Percentiles rank a stretch among this genome's conserved stretches.
These are phyloP conservation scores for Odocoileus virginianus DNA, from an alignment of 2,113 vertebrate genomes.

Conservation along the genomic window DNA sequence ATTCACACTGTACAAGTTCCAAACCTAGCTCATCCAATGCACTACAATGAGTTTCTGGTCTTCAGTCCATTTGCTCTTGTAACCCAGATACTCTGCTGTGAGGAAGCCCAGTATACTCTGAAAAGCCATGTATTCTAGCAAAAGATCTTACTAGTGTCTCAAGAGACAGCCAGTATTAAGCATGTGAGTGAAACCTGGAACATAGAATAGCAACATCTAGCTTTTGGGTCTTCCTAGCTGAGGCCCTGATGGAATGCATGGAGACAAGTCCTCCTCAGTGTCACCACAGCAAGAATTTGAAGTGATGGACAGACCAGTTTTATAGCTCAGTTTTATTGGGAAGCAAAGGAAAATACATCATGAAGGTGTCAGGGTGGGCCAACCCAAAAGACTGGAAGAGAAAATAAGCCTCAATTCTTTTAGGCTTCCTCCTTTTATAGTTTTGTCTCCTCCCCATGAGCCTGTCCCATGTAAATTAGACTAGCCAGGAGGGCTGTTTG, in stretches of 20 bases:
- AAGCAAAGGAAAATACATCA: not conserved
- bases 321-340: not conserved
- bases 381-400: not conserved
- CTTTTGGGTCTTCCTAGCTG: not conserved
- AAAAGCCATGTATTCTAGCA: not conserved
- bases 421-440: not conserved
- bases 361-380: accelerated
- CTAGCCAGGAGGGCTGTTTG: not conserved
- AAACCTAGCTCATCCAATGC: not conserved
- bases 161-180: not conserved
- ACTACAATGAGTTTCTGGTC: not conserved
- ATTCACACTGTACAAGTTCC: not conserved
- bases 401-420: not conserved
- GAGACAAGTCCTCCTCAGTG: not conserved
- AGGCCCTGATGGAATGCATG: not conserved
- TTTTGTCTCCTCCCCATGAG: not conserved
- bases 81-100: not conserved
- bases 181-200: not conserved
- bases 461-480: not conserved
- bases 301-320: not conserved
- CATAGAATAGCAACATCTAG: not conserved
- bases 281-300: accelerated
- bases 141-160: not conserved
- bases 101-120: not conserved
- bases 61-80: not conserved